These are phyloP conservation scores for Otus scops DNA, from an alignment of 2,797 vertebrate species.

Conservation along the genomic window DNA sequence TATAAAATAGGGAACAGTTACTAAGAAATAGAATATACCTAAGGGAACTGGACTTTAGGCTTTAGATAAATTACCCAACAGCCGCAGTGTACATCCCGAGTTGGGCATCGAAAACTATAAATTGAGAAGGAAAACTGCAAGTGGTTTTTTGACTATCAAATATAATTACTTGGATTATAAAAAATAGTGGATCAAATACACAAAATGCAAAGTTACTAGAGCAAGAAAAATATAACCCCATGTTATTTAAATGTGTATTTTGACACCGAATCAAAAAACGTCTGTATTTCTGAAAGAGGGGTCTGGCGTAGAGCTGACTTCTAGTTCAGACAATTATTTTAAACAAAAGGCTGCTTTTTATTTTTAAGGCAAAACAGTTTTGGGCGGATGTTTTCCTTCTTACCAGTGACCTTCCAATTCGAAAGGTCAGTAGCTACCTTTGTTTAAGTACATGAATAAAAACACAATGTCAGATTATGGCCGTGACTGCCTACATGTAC, in stretches of 20 bases:
- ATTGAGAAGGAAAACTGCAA: not conserved
- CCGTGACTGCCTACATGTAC: not conserved
- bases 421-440: not conserved
- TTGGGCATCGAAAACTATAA: not conserved
- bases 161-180: not conserved
- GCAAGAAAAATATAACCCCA: not conserved
- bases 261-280: not conserved
- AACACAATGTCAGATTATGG: accelerated
- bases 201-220: not conserved
- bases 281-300: not conserved
- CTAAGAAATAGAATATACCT: not conserved
- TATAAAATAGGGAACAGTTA: not conserved
- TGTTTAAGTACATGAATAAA: not conserved
- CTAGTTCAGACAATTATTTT: not conserved
- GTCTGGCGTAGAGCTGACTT: not conserved
- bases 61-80: not conserved
- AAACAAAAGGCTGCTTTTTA: not conserved
- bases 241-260: not conserved
- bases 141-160: not conserved
- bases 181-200: not conserved
- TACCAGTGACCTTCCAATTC: not conserved
- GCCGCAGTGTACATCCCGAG: not conserved
- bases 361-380: not conserved
- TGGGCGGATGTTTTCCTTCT: not conserved
- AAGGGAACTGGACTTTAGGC: not conserved